These are phyloP conservation scores for Coenobita brevimanus DNA, from an alignment of 1,140 invertebrate species.

Conservation along the genomic window DNA sequence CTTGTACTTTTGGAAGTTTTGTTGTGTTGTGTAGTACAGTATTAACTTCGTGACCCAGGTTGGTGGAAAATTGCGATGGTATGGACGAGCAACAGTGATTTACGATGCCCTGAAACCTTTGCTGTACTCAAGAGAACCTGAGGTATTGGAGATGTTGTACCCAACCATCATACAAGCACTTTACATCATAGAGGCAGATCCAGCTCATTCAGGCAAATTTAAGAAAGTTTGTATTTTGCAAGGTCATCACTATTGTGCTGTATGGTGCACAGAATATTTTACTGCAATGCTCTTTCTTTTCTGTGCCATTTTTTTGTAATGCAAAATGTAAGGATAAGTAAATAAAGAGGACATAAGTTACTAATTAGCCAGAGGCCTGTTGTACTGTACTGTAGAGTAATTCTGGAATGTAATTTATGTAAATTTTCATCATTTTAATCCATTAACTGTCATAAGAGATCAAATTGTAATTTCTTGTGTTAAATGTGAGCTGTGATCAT, in stretches of 20 bases:
- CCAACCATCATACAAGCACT: conserved; percentile 34
- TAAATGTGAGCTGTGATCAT: too few relatives aligned
- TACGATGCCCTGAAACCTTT: conserved; percentile 39
- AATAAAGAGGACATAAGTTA: too few relatives aligned
- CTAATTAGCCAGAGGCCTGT: too few relatives aligned
- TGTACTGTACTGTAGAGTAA: too few relatives aligned
- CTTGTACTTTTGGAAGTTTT: too few relatives aligned
- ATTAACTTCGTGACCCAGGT: conserved; percentile 2
- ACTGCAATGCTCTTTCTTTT: not conserved
- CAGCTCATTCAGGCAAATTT: conserved; percentile 23
- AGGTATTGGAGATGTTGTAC: conserved; percentile 26
- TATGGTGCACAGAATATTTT: not conserved
- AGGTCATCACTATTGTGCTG: too few relatives aligned
- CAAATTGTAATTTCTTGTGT: not conserved
- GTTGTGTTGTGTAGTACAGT: too few relatives aligned
- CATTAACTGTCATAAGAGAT: not conserved
- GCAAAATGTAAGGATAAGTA: too few relatives aligned
- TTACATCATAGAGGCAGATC: conserved; percentile 27
- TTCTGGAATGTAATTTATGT: too few relatives aligned
- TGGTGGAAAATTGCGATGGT: conserved; percentile 31
- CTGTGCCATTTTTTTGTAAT: not conserved
- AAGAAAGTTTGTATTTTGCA: conserved; percentile 10
- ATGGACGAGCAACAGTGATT: conserved; percentile 41
- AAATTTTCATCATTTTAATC: too few relatives aligned
- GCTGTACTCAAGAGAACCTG: conserved; percentile 14